Conservation (phyloP, 2,113 vertebrate genomes). For the Arothron firmamentum region DNA sequence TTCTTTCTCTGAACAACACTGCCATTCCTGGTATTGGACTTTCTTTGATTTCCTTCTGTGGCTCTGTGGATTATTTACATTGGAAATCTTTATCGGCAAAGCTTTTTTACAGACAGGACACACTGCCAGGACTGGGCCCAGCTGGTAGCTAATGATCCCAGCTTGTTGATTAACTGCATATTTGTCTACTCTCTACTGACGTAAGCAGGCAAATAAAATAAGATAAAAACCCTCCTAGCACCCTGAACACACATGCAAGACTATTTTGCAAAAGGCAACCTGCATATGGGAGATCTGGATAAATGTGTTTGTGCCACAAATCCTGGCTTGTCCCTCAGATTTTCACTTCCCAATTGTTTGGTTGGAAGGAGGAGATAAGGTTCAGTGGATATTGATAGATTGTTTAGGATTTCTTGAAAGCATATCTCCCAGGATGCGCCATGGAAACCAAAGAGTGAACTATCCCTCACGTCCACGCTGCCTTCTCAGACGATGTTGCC, state of each 20-base stretch:
- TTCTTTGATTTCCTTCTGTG: conserved; percentile 42
- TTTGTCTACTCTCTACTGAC: conserved; percentile 58
- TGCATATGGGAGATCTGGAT: conserved; percentile 11
- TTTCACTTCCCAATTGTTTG: conserved; percentile 50
- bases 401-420: conserved; percentile 68
- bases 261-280: conserved; percentile 10
- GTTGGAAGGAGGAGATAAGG: conserved; percentile 50
- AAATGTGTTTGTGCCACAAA: conserved; percentile 25
- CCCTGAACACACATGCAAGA: conserved; percentile 13
- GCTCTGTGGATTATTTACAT: conserved; percentile 49
- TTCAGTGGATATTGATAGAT: conserved; percentile 65
- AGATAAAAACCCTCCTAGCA: conserved; percentile 32
- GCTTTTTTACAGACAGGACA: conserved; percentile 44
- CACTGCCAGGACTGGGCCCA: conserved; percentile 53
- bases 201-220: conserved; percentile 46
- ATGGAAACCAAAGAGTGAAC: conserved; percentile 61
- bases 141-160: conserved; percentile 63
- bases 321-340: conserved; percentile 49
- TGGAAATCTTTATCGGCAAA: conserved; percentile 52
- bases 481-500: conserved; percentile 13
- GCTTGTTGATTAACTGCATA: conserved; percentile 62
- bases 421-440: conserved; percentile 67
- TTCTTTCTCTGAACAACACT: conserved; percentile 34
- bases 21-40: conserved; percentile 29
- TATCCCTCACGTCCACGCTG: conserved; percentile 33